These are phyloP conservation scores for Acinonyx jubatus DNA, from an alignment of 2,113 vertebrate genomes.

Conservation along the genomic window DNA sequence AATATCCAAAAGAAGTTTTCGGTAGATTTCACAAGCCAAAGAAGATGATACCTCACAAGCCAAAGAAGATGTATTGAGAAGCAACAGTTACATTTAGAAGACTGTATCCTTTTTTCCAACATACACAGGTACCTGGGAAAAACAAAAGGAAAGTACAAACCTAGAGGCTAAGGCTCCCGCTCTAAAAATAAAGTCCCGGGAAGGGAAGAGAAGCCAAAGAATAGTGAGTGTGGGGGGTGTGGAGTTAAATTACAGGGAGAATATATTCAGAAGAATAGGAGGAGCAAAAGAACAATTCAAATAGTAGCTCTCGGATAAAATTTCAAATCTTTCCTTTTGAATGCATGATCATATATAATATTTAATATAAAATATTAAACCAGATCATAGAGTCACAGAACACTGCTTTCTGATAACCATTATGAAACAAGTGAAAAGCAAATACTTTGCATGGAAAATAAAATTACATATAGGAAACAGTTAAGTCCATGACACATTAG, in stretches of 20 bases:
- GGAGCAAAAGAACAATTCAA: not conserved
- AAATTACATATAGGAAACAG: slow-evolving; percentile 35
- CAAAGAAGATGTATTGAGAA: not conserved
- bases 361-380: slow-evolving; percentile 21
- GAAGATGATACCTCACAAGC: not conserved
- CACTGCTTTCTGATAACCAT: not conserved
- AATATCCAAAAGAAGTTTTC: not conserved
- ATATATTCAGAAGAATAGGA: not conserved
- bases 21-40: not conserved
- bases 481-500: not conserved
- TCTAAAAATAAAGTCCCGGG: not conserved
- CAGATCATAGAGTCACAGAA: not conserved
- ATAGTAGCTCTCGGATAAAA: not conserved
- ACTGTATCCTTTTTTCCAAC: not conserved
- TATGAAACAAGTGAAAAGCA: slow-evolving; percentile 41
- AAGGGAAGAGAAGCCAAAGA: not conserved
- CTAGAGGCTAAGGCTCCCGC: not conserved
- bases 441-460: slow-evolving; percentile 43
- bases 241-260: not conserved
- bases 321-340: not conserved
- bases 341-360: not conserved
- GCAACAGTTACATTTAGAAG: not conserved
- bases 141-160: not conserved
- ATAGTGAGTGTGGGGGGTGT: accelerated
- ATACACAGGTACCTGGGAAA: not conserved